Evolutionary conservation across 2,888 invertebrate species (phyloP).

Genomic region (Drosophila colorata): DNA sequence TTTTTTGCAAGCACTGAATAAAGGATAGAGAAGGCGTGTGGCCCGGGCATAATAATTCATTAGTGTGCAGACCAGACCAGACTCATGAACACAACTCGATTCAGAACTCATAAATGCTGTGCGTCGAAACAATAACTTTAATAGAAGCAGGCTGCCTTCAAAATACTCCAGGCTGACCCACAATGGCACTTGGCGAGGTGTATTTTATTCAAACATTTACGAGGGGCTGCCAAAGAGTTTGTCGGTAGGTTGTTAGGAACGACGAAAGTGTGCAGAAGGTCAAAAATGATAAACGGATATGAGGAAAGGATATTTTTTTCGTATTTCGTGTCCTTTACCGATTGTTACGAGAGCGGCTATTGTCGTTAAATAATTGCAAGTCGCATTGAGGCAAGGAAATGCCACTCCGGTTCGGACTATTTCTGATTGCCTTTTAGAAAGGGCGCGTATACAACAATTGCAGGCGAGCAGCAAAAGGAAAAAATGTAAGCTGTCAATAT

Average conservation of each 20-base stretch:
- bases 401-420: conserved; percentile 23
- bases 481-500: conserved; percentile 82
- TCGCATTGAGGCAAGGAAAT: conserved; percentile 41
- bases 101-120: conserved; percentile 64
- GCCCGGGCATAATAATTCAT: conserved; percentile 73
- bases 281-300: conserved; percentile 84
- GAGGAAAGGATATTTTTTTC: conserved; percentile 75
- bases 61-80: conserved; percentile 41
- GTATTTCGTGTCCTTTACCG: conserved; percentile 59
- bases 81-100: conserved; percentile 4
- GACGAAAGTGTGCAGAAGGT: conserved; percentile 73
- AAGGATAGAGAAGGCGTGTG: conserved; percentile 45
- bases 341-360: conserved; percentile 55
- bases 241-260: conserved; percentile 63
- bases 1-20: conserved; percentile 60
- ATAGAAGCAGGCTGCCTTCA: conserved; percentile 29
- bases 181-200: conserved; percentile 36
- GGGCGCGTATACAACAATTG: conserved; percentile 56
- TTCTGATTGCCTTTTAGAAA: conserved; percentile 24
- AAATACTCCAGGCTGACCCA: conserved; percentile 23
- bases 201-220: conserved; percentile 1
- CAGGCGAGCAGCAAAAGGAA: conserved; percentile 36
- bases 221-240: conserved; percentile 35
- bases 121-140: conserved; percentile 72
- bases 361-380: conserved; percentile 79